phyloP scores from a whole-genome alignment of 2,797 vertebrate species.

The Florisuga fusca region DNA sequence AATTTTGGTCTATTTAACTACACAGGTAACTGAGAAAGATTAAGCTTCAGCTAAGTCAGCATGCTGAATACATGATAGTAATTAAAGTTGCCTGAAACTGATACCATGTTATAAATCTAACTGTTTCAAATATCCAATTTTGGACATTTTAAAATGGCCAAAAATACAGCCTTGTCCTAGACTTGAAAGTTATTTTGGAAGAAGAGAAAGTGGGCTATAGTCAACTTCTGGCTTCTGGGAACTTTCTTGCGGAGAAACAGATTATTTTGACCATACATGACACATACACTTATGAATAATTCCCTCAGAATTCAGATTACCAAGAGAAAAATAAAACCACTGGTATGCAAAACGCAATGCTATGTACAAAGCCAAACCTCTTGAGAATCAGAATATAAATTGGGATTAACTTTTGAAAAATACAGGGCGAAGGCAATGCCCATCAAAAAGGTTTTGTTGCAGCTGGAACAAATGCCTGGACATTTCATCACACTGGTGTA shows the following conservation, averaged over 20 bases:
- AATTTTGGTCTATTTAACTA: background rate
- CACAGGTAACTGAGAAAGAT: background rate
- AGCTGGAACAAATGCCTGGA: background rate
- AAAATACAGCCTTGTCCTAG: background rate
- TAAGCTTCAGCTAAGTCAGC: background rate
- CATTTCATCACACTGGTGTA: background rate
- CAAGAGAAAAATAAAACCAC: background rate
- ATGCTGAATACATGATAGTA: background rate
- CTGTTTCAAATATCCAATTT: background rate
- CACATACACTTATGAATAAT: background rate
- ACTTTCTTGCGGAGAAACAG: background rate
- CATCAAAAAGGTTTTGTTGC: background rate
- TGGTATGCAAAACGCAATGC: background rate
- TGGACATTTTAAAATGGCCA: background rate
- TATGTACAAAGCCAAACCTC: background rate
- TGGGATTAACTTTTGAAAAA: background rate
- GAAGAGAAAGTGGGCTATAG: background rate
- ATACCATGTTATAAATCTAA: accelerated
- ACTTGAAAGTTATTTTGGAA: background rate
- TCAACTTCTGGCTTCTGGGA: background rate
- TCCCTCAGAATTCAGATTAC: background rate
- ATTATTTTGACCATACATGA: background rate
- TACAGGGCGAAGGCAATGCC: background rate
- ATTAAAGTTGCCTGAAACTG: background rate
- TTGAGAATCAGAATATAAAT: background rate